phyloP scores from a whole-genome alignment of 92 coral and sea anemone species.

The Zoanthus solanderi region DNA sequence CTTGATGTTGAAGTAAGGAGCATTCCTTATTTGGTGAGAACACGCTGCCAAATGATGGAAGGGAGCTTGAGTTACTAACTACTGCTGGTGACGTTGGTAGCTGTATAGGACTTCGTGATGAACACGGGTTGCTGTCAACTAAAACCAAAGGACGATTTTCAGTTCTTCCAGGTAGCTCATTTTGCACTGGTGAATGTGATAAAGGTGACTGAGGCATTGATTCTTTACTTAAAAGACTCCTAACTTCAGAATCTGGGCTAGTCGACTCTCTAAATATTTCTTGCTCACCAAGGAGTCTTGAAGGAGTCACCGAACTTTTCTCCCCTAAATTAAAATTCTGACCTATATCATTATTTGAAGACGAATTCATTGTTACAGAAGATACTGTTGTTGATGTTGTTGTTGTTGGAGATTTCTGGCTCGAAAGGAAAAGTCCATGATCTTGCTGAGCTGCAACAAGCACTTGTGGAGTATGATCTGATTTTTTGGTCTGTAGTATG shows the following conservation, averaged over 20 bases:
- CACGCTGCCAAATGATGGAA: constrained; percentile 85
- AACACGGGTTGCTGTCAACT: constrained; percentile 90
- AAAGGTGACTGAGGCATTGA: constrained; percentile 87
- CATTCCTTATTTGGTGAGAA: constrained; percentile 72
- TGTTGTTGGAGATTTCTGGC: constrained; percentile 6
- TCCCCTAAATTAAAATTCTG: background rate
- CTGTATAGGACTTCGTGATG: constrained; percentile 85
- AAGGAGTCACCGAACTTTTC: background rate
- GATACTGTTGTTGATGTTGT: background rate
- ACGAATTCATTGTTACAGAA: background rate
- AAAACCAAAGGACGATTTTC: constrained; percentile 74
- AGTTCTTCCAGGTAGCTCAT: constrained; percentile 39
- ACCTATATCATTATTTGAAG: background rate
- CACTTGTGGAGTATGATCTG: background rate
- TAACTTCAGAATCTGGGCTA: constrained; percentile 83
- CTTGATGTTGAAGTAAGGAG: background rate
- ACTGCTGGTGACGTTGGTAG: constrained; percentile 70
- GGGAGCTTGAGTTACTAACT: constrained; percentile 52
- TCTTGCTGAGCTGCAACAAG: background rate
- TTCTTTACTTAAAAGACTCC: constrained; percentile 76
- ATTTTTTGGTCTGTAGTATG: background rate
- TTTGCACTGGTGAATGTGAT: constrained; percentile 72
- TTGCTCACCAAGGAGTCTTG: background rate
- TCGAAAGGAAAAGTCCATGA: background rate
- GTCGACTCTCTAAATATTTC: constrained; percentile 45